Evolutionary conservation across 1,140 invertebrate genomes (phyloP), one percentile per base, ranked within the genome.

Genomic region (Chrysoperla carnea): DNA sequence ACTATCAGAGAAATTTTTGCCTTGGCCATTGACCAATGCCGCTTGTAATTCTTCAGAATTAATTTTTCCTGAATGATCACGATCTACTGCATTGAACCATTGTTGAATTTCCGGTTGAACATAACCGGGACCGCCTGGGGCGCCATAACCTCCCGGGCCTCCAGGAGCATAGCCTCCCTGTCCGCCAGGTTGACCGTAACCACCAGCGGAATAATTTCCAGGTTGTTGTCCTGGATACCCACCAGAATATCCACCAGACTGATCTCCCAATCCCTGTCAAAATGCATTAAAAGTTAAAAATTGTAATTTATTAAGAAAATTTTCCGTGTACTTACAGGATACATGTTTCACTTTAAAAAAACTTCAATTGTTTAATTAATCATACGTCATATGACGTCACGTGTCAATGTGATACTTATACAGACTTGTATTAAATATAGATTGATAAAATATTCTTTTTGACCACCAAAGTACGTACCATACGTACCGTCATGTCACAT

Each of bases 1-100:
- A 47, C 75, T 78, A 44, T 84, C 76, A 36, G 84, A 88, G 57
- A 92, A 92, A 45, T 77, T 75, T 44, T 82, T 72, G 17, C 86
- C 87, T 63, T 89, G 84, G 28, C 81, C 84, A 67, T 89, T 91
- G 6, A 87, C 76, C 4, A 93, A 64, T 6, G 86, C 87, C 6
- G 73, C 62, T 59, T 84, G 76, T n/a, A 93, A 63, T 64, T 92
- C 89, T 9, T 52, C 43, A 8, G 81, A 71, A 45, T 75, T 76
- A 38, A 92, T 91, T 56, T 75, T 73, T n/a, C 87, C 87, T 41
- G 83, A 88, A 15, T 69, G 63, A 58, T 90, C 86, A 47, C 66
- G 69, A 53, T 91, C 87, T 8, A 90, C 84, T 29, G 80, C 68
- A n/a, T 56, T 52, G 56, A 91, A 91, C 84, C 84, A 88, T 54